Conservation (phyloP, 2,113 vertebrate genomes). For the Urocynchramus pylzowi region DNA sequence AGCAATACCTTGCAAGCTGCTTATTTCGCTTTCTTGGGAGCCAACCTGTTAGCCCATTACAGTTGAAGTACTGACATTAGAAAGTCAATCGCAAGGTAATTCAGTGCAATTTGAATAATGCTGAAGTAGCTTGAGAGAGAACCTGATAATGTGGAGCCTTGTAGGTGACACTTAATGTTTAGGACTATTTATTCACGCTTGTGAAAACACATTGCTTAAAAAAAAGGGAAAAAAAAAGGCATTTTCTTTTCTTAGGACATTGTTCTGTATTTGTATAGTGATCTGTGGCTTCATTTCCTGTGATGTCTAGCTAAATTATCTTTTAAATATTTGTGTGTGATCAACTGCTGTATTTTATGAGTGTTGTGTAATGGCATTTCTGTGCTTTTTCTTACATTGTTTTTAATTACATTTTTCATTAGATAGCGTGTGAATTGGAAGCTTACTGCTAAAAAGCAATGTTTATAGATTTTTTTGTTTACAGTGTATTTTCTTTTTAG, state of each 20-base stretch:
- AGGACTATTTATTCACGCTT: conserved; percentile 37
- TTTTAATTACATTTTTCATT: conserved; percentile 51
- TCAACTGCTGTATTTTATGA: conserved; percentile 54
- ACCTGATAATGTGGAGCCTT: conserved; percentile 33
- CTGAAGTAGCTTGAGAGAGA: conserved; percentile 31
- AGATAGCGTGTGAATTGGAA: conserved; percentile 45
- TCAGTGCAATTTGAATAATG: neutral
- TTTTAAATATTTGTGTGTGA: conserved; percentile 32
- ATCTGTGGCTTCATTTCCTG: conserved; percentile 57
- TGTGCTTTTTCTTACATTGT: conserved; percentile 41
- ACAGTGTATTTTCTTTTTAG: neutral
- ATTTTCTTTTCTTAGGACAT: conserved; percentile 43
- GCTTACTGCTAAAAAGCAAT: conserved; percentile 35
- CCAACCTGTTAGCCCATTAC: neutral
- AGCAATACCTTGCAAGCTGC: conserved; percentile 59
- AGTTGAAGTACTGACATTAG: neutral
- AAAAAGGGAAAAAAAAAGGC: neutral
- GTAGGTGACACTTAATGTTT: neutral
- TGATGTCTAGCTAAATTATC: conserved; percentile 42
- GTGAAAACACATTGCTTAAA: conserved; percentile 33
- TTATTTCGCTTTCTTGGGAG: neutral
- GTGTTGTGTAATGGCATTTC: conserved; percentile 44
- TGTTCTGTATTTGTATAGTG: conserved; percentile 48
- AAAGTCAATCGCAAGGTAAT: neutral
- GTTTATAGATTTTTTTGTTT: conserved; percentile 44